Conservation (phyloP, 2,113 vertebrate species). For the Epinephelus lanceolatus region DNA sequence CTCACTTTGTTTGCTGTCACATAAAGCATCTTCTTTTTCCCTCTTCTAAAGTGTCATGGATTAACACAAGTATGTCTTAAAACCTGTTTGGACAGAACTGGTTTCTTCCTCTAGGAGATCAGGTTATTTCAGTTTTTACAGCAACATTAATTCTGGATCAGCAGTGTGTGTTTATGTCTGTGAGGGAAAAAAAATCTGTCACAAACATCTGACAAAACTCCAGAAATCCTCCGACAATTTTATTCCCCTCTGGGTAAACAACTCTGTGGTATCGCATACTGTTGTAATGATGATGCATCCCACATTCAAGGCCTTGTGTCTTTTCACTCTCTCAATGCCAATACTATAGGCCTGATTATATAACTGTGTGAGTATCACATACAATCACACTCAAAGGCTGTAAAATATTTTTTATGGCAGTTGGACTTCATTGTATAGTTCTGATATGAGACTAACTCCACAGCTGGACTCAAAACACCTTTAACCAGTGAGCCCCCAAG, state of each 20-base stretch:
- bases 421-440: not conserved
- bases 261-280: not conserved
- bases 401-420: not conserved
- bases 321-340: not conserved
- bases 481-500: not conserved
- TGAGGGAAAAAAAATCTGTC: not conserved
- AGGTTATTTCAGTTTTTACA: not conserved
- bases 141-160: not conserved
- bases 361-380: not conserved
- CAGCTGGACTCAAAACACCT: not conserved
- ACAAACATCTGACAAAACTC: not conserved
- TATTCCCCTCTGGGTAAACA: not conserved
- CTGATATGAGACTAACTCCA: not conserved
- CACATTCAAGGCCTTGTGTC: not conserved
- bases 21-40: not conserved
- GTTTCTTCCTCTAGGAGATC: constrained; percentile 9
- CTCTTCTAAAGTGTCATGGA: not conserved
- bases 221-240: not conserved
- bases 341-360: constrained; percentile 1
- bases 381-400: not conserved
- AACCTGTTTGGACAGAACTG: not conserved
- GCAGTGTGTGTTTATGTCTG: not conserved
- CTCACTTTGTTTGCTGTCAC: not conserved
- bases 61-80: not conserved
- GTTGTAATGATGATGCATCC: constrained; percentile 3